Evolutionary conservation across 2,113 vertebrate genomes (phyloP), one percentile per base, ranked within the genome.

Genomic region (Oryzias javanicus): DNA sequence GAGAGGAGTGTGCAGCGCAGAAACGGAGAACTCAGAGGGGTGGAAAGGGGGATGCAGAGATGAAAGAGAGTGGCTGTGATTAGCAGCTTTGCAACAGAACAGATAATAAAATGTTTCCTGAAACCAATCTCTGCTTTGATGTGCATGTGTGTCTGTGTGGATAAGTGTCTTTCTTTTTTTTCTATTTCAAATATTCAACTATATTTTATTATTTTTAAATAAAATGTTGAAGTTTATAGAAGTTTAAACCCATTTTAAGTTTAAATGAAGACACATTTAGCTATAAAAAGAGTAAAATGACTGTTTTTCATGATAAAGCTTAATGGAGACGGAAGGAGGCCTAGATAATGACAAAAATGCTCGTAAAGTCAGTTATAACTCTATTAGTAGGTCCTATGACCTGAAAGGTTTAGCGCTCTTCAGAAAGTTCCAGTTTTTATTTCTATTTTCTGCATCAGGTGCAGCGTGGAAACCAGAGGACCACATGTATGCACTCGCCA

Each of bases 111-210:
- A 86, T 63, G 80, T 87, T 85, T 86, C 86, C 82, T 80, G 67
- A 81, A 89, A 86, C 86, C 81, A 86, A 80, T 88, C 78, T 83
- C 56, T 57, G 74, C 86, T 86, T 88, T 89, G 85, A 87, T 83
- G 83, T 80, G 18, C 1, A 49, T 65, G 50, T 60, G 65, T 55
- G 57, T 48, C 40, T 63, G 17, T 54, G 57, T 67, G 62, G 55
- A 45, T 54, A 48, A 64, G 57, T 63, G 48, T 29, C 35, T 52
- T 13, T 18, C 45, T 18, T 47, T 59, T 16, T 53, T 27, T 4
- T 41, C 5, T 47, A 29, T 62, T 55, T 69, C 17, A 70, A 49
- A 61, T 18, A 44, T 35, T 27, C n/a, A 48, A 62, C 14, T 10
- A 58, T 19, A 47, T 40, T 40, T 47, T 67, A 4, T 42, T 8